A percentile compares a stretch with the other conserved stretches of the same genome.
Evolutionary conservation across 2,888 invertebrate genomes (phyloP).

Genomic region (Eupithecia insigniata): DNA sequence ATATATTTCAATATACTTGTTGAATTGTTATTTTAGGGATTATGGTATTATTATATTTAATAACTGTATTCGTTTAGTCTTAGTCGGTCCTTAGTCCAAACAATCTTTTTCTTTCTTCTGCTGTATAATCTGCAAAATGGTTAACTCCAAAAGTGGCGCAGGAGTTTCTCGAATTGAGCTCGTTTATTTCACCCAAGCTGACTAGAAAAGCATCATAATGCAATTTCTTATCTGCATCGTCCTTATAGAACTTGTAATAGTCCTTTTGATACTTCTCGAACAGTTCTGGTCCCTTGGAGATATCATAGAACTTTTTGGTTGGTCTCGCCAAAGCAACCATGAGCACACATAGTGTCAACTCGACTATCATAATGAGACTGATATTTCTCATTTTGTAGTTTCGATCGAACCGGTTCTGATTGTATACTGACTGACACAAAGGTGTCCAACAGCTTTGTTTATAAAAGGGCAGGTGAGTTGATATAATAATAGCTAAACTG

Average conservation of each 20-base stretch:
- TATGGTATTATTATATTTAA: neutral
- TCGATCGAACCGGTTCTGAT: neutral
- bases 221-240: slow-evolving; percentile 45
- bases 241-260: slow-evolving; percentile 47
- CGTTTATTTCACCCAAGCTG: slow-evolving; percentile 26
- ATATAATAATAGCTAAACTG: neutral
- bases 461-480: neutral
- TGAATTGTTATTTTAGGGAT: no score
- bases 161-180: neutral
- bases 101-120: slow-evolving; percentile 26
- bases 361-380: neutral
- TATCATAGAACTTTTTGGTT: slow-evolving; percentile 12
- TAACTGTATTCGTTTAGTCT: neutral
- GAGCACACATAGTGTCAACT: neutral
- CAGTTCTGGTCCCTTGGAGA: slow-evolving; percentile 43
- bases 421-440: neutral
- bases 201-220: slow-evolving; percentile 49
- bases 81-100: slow-evolving; percentile 30
- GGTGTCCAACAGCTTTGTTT: neutral
- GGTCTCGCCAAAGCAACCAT: neutral
- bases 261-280: slow-evolving; percentile 52
- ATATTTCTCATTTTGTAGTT: neutral
- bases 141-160: slow-evolving; percentile 7
- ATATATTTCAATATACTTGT: no score
- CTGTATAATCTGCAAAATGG: slow-evolving; percentile 4